Evolutionary conservation across 2,888 invertebrate species (phyloP), one percentile per base, ranked within the genome.

Genomic region (Caenorhabditis virilis): DNA sequence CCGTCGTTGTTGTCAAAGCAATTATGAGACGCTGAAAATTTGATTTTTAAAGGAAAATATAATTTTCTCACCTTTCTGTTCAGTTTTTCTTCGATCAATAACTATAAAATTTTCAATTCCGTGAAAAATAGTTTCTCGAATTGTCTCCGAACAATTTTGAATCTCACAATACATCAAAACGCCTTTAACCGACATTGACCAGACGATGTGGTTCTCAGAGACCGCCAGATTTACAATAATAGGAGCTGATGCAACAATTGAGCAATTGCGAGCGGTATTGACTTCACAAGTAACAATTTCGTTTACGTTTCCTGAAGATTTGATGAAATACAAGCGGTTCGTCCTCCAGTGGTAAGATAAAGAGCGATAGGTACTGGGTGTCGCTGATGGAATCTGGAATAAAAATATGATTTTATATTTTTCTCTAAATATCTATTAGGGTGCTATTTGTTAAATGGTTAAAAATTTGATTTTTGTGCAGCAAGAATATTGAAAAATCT

Each of bases 231-330:
- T 9, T 2, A 45, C 7, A 30, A 45, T 23, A 45, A 25, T 26
- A 22, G 3, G 2, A 2, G 23, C n/a, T 38, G 5, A 7, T 38
- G n/a, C n/a, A 11, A 38, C n/a, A n/a, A n/a, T 18, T 7, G 15
- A 16, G 18, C 38, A 38, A 38, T 38, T 38, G 6, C 38, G 6
- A 15, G 38, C 18, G 6, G 38, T 11, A 38, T 6, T 38, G 15
- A 38, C 6, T n/a, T 38, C 38, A 43, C 43, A 43, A 43, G 6
- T 9, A 13, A 43, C n/a, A 11, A 43, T 43, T 43, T 43, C 43
- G 18, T 43, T 43, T 43, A 9, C 22, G 9, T 11, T 25, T 22
- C 43, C 43, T 11, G 18, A 9, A 11, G 43, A 43, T 26, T 18
- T 9, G 5, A 43, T 26, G 18, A 43, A 43, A 43, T 11, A 43